These are phyloP conservation scores for Pandemis cinnamomeana DNA, from an alignment of 2,888 invertebrate species.

Conservation along the genomic window DNA sequence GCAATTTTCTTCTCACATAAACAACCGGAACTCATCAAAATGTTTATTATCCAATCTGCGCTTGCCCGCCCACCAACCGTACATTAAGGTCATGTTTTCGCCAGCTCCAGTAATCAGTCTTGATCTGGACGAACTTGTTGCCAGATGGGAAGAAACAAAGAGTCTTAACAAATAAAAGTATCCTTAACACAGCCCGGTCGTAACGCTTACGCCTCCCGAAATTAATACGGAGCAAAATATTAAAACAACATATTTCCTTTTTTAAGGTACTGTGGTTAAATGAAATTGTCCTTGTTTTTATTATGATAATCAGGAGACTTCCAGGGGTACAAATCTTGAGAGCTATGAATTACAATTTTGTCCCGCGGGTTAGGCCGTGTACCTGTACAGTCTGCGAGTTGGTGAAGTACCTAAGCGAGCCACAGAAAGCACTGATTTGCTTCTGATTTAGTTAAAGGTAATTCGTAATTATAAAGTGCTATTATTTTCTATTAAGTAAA, in stretches of 20 bases:
- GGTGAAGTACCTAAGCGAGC: too few relatives aligned
- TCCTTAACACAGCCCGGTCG: background rate
- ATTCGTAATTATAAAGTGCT: too few relatives aligned
- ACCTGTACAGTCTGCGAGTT: too few relatives aligned
- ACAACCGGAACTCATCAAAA: conserved; percentile 39
- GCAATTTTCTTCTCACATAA: conserved; percentile 38
- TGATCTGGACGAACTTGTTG: conserved; percentile 25
- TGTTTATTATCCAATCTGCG: conserved; percentile 41
- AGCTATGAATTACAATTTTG: background rate
- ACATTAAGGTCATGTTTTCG: conserved; percentile 39
- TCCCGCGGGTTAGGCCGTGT: too few relatives aligned
- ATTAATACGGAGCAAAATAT: background rate
- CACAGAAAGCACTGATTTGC: too few relatives aligned
- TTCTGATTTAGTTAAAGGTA: too few relatives aligned
- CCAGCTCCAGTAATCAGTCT: conserved; percentile 33
- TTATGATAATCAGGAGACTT: background rate
- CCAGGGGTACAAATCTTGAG: background rate
- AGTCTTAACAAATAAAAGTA: conserved; percentile 14
- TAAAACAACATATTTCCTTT: conserved; percentile 1
- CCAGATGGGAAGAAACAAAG: conserved; percentile 21
- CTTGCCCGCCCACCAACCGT: conserved; percentile 24
- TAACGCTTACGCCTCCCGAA: background rate
- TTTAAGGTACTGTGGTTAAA: background rate
- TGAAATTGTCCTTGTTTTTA: background rate
- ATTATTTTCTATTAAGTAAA: too few relatives aligned